A percentile compares a stretch with the other conserved stretches of the same genome.
These are phyloP conservation scores for Gallinago stenura DNA, from an alignment of 2,797 vertebrate genomes.

Conservation along the genomic window DNA sequence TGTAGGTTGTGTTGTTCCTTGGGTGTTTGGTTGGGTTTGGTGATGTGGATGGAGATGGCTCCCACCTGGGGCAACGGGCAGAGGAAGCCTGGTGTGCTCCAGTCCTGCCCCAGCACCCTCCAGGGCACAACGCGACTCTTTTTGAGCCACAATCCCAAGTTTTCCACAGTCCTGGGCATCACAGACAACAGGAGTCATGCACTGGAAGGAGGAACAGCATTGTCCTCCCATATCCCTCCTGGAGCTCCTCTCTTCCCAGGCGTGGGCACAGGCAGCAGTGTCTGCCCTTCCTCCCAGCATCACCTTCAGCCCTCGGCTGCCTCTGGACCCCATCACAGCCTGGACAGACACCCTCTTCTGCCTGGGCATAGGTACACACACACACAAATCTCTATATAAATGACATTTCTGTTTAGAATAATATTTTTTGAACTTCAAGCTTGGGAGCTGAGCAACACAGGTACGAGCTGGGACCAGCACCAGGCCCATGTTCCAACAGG, in stretches of 20 bases:
- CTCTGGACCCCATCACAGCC: neutral
- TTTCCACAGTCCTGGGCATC: neutral
- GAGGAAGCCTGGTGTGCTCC: rapidly evolving
- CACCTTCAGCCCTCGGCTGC: neutral
- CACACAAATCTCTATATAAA: neutral
- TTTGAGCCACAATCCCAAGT: rapidly evolving
- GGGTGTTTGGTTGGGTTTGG: neutral
- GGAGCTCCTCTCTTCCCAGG: neutral
- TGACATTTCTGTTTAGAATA: neutral
- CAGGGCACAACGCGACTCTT: rapidly evolving
- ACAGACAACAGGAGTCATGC: neutral
- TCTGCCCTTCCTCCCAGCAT: neutral
- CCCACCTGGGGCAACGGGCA: rapidly evolving
- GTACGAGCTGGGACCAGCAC: neutral
- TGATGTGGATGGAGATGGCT: rapidly evolving
- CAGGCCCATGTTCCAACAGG: neutral
- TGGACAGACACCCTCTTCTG: too few relatives aligned
- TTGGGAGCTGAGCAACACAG: neutral
- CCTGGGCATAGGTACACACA: rapidly evolving
- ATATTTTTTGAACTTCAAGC: neutral
- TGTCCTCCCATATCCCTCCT: rapidly evolving
- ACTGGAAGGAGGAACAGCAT: neutral
- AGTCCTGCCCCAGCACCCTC: neutral
- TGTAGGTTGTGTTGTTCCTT: neutral
- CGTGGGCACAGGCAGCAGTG: rapidly evolving